Percentiles rank a stretch among this genome's conserved stretches.
Conservation (phyloP, 1,140 invertebrate genomes). For the Matsumurasca onukii region DNA sequence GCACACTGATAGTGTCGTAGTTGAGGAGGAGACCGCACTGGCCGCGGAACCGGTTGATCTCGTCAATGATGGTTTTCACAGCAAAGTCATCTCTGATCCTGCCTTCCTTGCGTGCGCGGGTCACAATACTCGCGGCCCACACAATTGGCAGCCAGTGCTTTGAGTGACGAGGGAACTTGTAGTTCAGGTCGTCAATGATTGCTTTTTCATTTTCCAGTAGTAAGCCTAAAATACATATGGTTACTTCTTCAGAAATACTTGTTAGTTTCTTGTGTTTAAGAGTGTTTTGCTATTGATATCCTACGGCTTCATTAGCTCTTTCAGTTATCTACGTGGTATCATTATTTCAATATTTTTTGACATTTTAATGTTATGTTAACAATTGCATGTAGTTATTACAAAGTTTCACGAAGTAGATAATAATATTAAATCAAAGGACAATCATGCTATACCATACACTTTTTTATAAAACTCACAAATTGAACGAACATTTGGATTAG, state of each 20-base stretch:
- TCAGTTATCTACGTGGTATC: too few relatives aligned
- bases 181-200: conserved; percentile 76
- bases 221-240: conserved; percentile 65
- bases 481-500: too few relatives aligned
- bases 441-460: too few relatives aligned
- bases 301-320: too few relatives aligned
- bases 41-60: conserved; percentile 84
- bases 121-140: conserved; percentile 89
- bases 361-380: too few relatives aligned
- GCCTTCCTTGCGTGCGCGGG: conserved; percentile 83
- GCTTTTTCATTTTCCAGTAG: conserved; percentile 81
- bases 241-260: neutral
- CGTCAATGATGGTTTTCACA: conserved; percentile 87
- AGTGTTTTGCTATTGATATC: too few relatives aligned
- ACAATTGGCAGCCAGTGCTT: conserved; percentile 96
- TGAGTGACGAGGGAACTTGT: conserved; percentile 81
- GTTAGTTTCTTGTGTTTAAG: neutral
- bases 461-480: too few relatives aligned
- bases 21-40: conserved; percentile 77
- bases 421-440: too few relatives aligned
- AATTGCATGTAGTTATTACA: too few relatives aligned
- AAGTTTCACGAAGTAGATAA: too few relatives aligned
- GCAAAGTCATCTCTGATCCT: conserved; percentile 91
- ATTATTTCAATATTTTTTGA: too few relatives aligned
- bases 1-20: conserved; percentile 91